phyloP scores from a whole-genome alignment of 2,888 invertebrate species.

The Poecilobothrus nobilitatus region DNA sequence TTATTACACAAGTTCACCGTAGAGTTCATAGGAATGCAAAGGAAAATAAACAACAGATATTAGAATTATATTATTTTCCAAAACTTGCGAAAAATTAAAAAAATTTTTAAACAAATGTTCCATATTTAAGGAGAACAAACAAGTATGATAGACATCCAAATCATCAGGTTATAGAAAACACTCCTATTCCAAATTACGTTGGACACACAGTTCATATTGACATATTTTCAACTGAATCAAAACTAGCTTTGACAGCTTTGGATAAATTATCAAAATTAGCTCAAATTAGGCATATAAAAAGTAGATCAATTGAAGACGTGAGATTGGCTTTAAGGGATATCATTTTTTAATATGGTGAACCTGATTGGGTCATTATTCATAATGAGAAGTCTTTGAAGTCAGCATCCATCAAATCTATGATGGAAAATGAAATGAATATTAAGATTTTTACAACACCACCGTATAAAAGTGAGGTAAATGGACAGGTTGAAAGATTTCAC shows the following conservation, averaged over 20 bases:
- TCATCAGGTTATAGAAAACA: constrained; percentile 15
- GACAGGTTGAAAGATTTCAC: constrained; percentile 23
- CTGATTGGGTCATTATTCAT: constrained; percentile 22
- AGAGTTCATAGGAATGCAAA: constrained; percentile 17
- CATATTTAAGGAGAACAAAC: constrained; percentile 17
- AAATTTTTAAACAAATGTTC: constrained; percentile 11
- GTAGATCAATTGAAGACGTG: constrained; percentile 19
- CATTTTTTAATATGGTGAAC: constrained; percentile 21
- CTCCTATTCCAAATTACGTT: constrained; percentile 22
- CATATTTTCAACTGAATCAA: constrained; percentile 19
- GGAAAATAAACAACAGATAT: too few species aligned
- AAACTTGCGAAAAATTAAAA: constrained; percentile 10
- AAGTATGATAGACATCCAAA: constrained; percentile 22
- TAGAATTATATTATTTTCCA: constrained; percentile 18
- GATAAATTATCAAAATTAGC: constrained; percentile 23
- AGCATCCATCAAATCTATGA: constrained; percentile 19
- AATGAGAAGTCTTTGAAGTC: constrained; percentile 24
- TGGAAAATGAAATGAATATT: too few species aligned
- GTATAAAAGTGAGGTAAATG: too few species aligned
- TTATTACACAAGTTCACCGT: constrained; percentile 17
- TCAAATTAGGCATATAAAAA: constrained; percentile 15
- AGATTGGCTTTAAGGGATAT: constrained; percentile 20
- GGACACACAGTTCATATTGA: too few species aligned
- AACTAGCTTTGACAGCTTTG: constrained; percentile 17
- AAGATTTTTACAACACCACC: too few species aligned